Evolutionary conservation across 2,797 vertebrate species (phyloP).

Genomic region (Melanotaenia nigrans): DNA sequence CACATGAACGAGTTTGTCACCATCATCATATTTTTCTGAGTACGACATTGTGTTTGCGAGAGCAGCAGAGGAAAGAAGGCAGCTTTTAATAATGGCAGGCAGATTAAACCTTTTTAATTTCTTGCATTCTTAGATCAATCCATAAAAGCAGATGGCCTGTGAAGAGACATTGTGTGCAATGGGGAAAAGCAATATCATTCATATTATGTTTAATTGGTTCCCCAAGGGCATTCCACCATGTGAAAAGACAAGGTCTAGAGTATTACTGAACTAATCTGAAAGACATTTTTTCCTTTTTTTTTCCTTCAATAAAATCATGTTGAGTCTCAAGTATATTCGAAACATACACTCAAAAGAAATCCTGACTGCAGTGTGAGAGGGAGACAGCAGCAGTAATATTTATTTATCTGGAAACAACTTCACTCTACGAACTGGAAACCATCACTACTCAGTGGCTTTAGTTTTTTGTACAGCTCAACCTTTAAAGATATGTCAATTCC

Average conservation of each 20-base stretch:
- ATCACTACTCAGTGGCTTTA: too few relatives aligned
- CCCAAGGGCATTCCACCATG: slow-evolving; percentile 73
- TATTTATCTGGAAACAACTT: too few relatives aligned
- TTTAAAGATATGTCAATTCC: too few relatives aligned
- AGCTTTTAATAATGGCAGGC: slow-evolving; percentile 62
- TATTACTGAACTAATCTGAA: slow-evolving; percentile 63
- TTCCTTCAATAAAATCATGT: slow-evolving; percentile 26
- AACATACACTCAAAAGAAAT: slow-evolving; percentile 1
- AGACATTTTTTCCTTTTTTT: slow-evolving; percentile 4
- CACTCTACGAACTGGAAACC: too few relatives aligned
- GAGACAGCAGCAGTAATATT: too few relatives aligned
- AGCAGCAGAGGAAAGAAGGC: slow-evolving; percentile 39
- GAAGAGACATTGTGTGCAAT: slow-evolving; percentile 69
- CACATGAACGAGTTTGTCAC: slow-evolving; percentile 14
- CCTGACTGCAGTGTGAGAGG: too few relatives aligned
- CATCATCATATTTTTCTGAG: slow-evolving; percentile 26
- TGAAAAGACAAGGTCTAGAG: slow-evolving; percentile 61
- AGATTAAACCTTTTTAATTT: slow-evolving; percentile 77
- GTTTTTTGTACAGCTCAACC: too few relatives aligned
- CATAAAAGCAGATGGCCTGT: slow-evolving; percentile 77
- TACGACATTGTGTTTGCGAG: slow-evolving; percentile 31
- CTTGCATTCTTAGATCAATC: slow-evolving; percentile 74
- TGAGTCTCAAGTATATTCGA: slow-evolving; percentile 1
- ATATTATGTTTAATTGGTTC: slow-evolving; percentile 83
- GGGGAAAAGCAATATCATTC: slow-evolving; percentile 76